Evolutionary conservation across 2,888 invertebrate species (phyloP), one percentile per base, ranked within the genome.

Genomic region (Ypsolopha sequella): DNA sequence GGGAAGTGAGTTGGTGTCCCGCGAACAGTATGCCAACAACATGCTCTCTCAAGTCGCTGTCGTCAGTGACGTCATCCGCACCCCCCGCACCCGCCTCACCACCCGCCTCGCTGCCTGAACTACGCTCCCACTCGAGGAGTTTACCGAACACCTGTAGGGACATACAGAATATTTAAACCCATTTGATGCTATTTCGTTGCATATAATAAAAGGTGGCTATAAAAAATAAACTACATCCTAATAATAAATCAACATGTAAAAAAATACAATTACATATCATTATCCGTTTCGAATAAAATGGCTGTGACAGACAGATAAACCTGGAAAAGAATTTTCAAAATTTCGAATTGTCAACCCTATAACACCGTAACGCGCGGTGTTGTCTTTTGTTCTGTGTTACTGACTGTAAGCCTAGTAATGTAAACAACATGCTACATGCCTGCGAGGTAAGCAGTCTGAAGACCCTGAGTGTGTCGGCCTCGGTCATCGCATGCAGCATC

Each of bases 21-120:
- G 96, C 96, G 76, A 98, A 98, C 47, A 98, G 86, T 63, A 98
- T 98, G 54, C 98, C 97, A 45, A 98, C 98, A 90, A 98, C 96
- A 70, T 98, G 98, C 68, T 98, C 98, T 44, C 97, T 91, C 7
- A 98, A 85, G 68, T 96, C 95, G 55, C 63, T 88, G 73, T 77
- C 90, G 73, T 70, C 77, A 0, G 66, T 51, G 56, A 76, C 62
- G 56, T 73, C 53, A 53, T 70, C 64, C 62, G 75, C 65, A 50
- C 73, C 70, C 0, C 58, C 65, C 0, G 62, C 65, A 0, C 57
- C 61, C 91, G 92, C 58, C 90, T 87, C 76, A n/a, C 80, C 65
- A 0, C 57, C 61, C 91, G 92, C 58, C 90, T 87, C 76, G 11
- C 80, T 82, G 53, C 66, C 71, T 38, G 60, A 66, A 49, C 64